These are phyloP conservation scores for Drosophila gunungcola DNA, from an alignment of 1,140 invertebrate species.

Conservation along the genomic window DNA sequence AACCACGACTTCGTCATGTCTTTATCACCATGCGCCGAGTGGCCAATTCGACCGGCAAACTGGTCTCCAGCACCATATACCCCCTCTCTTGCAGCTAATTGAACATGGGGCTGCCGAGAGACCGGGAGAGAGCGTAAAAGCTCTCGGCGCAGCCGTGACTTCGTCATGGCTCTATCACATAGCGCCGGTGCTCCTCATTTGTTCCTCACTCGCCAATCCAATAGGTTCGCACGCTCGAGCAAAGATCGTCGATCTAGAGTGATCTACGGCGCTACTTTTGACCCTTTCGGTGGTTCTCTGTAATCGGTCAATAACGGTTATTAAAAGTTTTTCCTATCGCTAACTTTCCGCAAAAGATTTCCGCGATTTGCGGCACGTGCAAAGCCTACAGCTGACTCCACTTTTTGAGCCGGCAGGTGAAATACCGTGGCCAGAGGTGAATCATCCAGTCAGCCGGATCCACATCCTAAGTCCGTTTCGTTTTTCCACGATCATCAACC, in stretches of 20 bases:
- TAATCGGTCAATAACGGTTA: conserved; percentile 44
- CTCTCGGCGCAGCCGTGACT: conserved; percentile 30
- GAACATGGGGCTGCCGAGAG: conserved; percentile 8
- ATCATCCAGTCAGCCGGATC: conserved; percentile 18
- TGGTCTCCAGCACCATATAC: not conserved
- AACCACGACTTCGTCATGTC: conserved; percentile 57
- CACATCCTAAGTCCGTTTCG: conserved; percentile 46
- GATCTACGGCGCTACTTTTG: conserved; percentile 2
- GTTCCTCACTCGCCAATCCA: conserved; percentile 52
- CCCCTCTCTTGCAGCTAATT: conserved; percentile 16
- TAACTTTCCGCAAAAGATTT: conserved; percentile 46
- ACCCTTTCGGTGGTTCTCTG: conserved; percentile 5
- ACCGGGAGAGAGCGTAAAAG: conserved; percentile 28
- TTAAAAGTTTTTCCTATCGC: conserved; percentile 44
- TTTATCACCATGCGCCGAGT: conserved; percentile 49
- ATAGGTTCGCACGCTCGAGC: conserved; percentile 48
- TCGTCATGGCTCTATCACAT: conserved; percentile 66
- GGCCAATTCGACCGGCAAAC: conserved; percentile 8
- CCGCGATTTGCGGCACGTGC: conserved; percentile 46
- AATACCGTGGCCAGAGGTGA: conserved; percentile 24
- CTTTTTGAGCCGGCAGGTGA: conserved; percentile 32
- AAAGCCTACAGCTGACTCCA: conserved; percentile 16
- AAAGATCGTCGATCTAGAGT: conserved; percentile 15
- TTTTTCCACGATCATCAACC: conserved; percentile 30
- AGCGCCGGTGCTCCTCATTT: conserved; percentile 61